Conservation (phyloP, 2,113 vertebrate species). For the Argyrosomus japonicus region DNA sequence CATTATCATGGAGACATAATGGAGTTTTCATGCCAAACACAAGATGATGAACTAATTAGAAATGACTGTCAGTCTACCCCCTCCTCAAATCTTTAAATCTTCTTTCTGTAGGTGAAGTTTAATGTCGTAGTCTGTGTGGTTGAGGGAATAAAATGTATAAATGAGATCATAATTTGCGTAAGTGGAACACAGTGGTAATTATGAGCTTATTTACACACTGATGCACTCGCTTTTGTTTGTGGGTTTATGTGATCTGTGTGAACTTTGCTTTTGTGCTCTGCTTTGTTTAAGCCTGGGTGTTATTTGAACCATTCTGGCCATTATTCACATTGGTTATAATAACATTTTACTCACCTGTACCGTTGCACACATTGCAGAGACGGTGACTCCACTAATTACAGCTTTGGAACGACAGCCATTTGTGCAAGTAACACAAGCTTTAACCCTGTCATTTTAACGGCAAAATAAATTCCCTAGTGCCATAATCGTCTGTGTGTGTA, state of each 20-base stretch:
- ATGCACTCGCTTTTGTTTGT: not conserved
- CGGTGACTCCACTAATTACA: not conserved
- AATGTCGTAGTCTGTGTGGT: not conserved
- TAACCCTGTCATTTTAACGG: not conserved
- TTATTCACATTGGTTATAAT: not conserved
- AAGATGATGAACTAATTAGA: conserved; percentile 69
- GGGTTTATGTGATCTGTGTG: not conserved
- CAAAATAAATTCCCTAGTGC: not conserved
- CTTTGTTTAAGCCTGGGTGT: not conserved
- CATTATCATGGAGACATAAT: conserved; percentile 53
- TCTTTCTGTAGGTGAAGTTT: conserved; percentile 10
- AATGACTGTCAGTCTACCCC: conserved; percentile 31
- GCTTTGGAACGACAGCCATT: not conserved
- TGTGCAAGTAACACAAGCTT: not conserved
- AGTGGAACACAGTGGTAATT: not conserved
- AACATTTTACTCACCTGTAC: conserved; percentile 24
- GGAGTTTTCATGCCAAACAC: conserved; percentile 41
- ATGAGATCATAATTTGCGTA: conserved; percentile 7
- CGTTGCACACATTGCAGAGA: not conserved
- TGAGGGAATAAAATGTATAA: conserved; percentile 5
- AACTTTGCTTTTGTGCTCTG: not conserved
- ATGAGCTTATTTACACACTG: not conserved
- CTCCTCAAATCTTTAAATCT: conserved; percentile 27
- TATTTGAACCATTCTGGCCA: conserved; percentile 10
- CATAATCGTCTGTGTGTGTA: not conserved